These are phyloP conservation scores for Paraplagusia blochii DNA, from an alignment of 2,113 vertebrate species.

Conservation along the genomic window DNA sequence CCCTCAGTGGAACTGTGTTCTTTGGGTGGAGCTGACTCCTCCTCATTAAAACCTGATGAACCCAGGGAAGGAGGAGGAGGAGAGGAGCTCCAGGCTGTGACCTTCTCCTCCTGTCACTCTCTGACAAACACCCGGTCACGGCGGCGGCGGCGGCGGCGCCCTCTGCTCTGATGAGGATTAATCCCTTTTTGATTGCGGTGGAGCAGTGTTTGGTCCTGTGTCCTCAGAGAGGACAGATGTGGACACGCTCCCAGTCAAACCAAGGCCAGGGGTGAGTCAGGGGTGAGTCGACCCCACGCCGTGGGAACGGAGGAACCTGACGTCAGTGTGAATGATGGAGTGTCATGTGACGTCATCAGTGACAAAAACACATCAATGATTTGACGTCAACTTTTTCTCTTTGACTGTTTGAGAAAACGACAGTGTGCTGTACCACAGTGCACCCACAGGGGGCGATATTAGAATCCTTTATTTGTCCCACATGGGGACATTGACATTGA, in stretches of 20 bases:
- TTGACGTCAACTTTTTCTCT: background rate
- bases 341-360: conserved; percentile 31
- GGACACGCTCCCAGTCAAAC: conserved; percentile 15
- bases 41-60: too few species aligned
- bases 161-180: conserved; percentile 71
- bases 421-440: background rate
- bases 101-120: conserved; percentile 13
- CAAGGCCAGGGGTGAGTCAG: conserved; percentile 8
- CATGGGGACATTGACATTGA: too few species aligned
- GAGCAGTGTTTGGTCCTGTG: conserved; percentile 47
- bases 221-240: conserved; percentile 48
- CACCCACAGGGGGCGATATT: too few species aligned
- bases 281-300: conserved; percentile 28
- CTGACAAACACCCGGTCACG: background rate
- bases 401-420: background rate
- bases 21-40: too few species aligned
- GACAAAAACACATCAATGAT: background rate
- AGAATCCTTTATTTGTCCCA: too few species aligned
- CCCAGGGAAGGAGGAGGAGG: background rate
- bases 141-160: background rate
- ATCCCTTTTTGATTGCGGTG: conserved; percentile 70
- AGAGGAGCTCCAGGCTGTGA: conserved; percentile 1
- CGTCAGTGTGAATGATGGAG: background rate
- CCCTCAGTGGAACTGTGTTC: too few species aligned
- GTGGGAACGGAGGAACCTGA: conserved; percentile 9